Evolutionary conservation across 2,888 invertebrate species (phyloP).

Genomic region (Cacoxenus indagator): DNA sequence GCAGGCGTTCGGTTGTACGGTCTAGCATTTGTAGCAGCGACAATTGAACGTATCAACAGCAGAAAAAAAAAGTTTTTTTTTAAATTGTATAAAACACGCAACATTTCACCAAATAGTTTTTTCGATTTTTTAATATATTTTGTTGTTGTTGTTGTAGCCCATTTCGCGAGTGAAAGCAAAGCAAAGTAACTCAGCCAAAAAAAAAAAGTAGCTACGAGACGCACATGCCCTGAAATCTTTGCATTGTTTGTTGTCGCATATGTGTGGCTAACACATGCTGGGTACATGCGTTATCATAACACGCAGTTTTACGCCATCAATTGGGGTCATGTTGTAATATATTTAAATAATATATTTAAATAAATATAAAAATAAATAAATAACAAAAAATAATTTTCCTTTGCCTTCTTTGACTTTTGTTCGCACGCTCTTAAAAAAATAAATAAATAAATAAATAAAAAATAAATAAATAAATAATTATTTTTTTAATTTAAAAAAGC

Average conservation of each 20-base stretch:
- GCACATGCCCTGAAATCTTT: constrained; percentile 9
- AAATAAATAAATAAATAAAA: no score
- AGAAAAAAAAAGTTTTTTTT: no score
- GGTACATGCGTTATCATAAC: no score
- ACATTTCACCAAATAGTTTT: constrained; percentile 37
- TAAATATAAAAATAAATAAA: constrained; percentile 1
- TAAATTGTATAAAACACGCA: constrained; percentile 38
- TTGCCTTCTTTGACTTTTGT: not conserved
- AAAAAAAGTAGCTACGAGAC: not conserved
- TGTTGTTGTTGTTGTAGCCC: not conserved
- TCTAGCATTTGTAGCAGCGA: constrained; percentile 26
- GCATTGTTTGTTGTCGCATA: not conserved
- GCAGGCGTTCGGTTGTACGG: no score
- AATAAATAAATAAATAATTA: no score
- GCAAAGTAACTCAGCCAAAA: not conserved
- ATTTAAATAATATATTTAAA: no score
- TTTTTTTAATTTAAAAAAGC: not conserved
- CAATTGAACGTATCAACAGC: not conserved
- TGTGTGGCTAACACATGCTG: no score
- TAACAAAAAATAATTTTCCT: not conserved
- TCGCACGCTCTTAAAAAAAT: not conserved
- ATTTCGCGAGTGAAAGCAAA: constrained; percentile 8
- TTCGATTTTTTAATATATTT: not conserved
- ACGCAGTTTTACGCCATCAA: not conserved
- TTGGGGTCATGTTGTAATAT: constrained; percentile 13